Conservation (phyloP, 2,888 invertebrate species). For the Dicyrtoma fusca region DNA sequence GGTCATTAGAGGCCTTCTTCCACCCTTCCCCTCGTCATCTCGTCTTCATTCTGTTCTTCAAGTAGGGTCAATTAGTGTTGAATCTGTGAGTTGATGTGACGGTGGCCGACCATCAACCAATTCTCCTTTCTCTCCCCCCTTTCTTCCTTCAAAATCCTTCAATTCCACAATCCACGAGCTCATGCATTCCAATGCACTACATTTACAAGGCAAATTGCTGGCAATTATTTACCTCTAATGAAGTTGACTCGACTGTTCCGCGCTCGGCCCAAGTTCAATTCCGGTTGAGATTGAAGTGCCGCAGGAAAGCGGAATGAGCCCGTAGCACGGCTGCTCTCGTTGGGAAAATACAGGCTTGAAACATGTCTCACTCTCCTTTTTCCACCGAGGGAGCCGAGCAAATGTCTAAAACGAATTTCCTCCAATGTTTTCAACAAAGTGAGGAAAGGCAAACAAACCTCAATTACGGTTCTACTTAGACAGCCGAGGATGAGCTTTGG, state of each 20-base stretch:
- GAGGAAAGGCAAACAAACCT: too few relatives aligned
- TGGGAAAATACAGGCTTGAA: too few relatives aligned
- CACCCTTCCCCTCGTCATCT: not conserved
- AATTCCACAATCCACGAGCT: not conserved
- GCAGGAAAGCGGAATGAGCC: too few relatives aligned
- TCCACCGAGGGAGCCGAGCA: too few relatives aligned
- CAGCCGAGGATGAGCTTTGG: too few relatives aligned
- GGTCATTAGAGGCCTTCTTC: slow-evolving; percentile 4
- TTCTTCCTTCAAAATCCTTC: not conserved
- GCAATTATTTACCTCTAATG: slow-evolving; percentile 43
- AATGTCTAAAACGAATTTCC: too few relatives aligned
- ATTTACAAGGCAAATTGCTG: slow-evolving; percentile 24
- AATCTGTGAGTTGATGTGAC: slow-evolving; percentile 31
- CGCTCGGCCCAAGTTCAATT: not conserved
- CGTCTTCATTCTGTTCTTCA: slow-evolving; percentile 9
- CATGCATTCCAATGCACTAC: not conserved
- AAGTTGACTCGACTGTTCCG: slow-evolving; percentile 12
- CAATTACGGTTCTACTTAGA: too few relatives aligned
- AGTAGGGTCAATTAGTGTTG: slow-evolving; percentile 39
- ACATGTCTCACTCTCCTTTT: too few relatives aligned
- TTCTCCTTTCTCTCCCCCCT: not conserved
- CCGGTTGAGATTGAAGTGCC: not conserved
- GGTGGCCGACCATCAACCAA: not conserved
- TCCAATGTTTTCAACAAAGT: too few relatives aligned
- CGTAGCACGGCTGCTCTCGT: too few relatives aligned